phyloP scores from a whole-genome alignment of 2,113 vertebrate species.

The Odocoileus hemionus region DNA sequence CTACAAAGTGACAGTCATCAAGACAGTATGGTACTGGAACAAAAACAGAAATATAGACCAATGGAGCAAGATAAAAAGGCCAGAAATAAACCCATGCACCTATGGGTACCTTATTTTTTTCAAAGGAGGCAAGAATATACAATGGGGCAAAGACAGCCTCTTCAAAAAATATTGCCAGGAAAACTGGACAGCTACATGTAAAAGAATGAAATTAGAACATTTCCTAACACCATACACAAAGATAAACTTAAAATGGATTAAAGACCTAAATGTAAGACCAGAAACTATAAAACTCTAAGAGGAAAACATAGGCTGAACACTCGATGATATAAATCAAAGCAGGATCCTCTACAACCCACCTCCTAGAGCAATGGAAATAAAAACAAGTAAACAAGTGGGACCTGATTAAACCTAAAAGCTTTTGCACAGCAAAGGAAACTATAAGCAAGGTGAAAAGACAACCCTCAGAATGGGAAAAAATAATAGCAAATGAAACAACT shows the following conservation, averaged over 20 bases:
- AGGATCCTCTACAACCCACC: not conserved
- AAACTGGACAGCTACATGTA: not conserved
- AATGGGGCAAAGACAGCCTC: not conserved
- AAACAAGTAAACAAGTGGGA: not conserved
- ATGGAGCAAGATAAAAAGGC: not conserved
- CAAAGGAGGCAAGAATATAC: not conserved
- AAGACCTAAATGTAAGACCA: not conserved
- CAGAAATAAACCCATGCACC: not conserved
- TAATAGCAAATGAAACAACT: not conserved
- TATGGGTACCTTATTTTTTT: not conserved
- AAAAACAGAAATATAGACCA: not conserved
- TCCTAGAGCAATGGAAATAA: not conserved
- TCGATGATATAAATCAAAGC: not conserved
- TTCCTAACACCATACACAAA: not conserved
- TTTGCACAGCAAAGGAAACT: not conserved
- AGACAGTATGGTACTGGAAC: not conserved
- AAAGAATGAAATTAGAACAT: not conserved
- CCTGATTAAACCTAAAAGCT: not conserved
- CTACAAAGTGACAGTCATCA: not conserved
- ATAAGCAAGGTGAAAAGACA: not conserved
- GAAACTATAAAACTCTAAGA: not conserved
- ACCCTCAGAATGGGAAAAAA: not conserved
- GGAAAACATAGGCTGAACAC: not conserved
- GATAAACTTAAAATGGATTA: not conserved
- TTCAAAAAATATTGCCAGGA: not conserved